These are phyloP conservation scores for Stegodyphus dumicola DNA, from an alignment of 1,140 invertebrate species.

Conservation along the genomic window DNA sequence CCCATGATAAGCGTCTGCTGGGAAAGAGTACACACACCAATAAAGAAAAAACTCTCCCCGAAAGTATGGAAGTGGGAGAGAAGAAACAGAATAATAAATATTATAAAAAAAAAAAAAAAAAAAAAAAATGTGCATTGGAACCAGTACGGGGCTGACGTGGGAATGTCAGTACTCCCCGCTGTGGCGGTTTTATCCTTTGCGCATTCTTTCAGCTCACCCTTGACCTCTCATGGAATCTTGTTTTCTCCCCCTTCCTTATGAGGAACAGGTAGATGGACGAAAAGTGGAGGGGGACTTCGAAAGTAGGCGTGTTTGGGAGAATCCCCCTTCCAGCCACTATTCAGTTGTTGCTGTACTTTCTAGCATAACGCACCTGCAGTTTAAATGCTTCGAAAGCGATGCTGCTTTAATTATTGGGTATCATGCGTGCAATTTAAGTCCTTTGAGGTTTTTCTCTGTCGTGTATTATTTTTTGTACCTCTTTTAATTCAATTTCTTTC, in stretches of 20 bases:
- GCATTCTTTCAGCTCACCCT: slow-evolving; percentile 47
- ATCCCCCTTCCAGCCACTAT: background rate
- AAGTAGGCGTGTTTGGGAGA: background rate
- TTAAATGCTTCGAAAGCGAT: background rate
- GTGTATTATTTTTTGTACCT: too few relatives aligned
- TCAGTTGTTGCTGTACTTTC: background rate
- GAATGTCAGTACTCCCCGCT: slow-evolving; percentile 10
- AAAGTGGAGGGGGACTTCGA: slow-evolving; percentile 10
- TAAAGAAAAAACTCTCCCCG: too few relatives aligned
- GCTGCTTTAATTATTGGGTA: background rate
- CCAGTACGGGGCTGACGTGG: slow-evolving; percentile 48
- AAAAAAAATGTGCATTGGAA: slow-evolving; percentile 4
- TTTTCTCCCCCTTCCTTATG: slow-evolving; percentile 11
- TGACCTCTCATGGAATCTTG: slow-evolving; percentile 33
- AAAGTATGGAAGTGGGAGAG: too few relatives aligned
- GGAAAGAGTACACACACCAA: too few relatives aligned
- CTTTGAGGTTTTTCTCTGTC: too few relatives aligned
- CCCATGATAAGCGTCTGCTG: too few relatives aligned
- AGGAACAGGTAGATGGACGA: background rate
- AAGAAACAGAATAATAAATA: too few relatives aligned
- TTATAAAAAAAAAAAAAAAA: background rate
- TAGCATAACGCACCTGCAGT: slow-evolving; percentile 37
- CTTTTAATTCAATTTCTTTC: too few relatives aligned
- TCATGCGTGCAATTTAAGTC: too few relatives aligned
- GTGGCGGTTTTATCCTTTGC: background rate